Evolutionary conservation across 1,140 invertebrate genomes (phyloP).

Genomic region (Nilaparvata lugens): DNA sequence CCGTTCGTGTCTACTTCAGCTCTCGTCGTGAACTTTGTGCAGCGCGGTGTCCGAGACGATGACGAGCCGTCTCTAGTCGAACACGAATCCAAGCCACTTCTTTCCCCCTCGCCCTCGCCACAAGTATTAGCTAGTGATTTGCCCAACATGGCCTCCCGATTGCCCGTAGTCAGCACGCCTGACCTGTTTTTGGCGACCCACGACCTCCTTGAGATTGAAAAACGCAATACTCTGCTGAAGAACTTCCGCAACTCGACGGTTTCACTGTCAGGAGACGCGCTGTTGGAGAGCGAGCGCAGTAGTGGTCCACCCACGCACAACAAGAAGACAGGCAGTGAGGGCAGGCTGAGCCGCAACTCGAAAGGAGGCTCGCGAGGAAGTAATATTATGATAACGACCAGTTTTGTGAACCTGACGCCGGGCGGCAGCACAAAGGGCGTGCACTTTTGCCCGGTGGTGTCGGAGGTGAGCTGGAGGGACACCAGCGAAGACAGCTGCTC

Average conservation of each 20-base stretch:
- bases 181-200: conserved; percentile 41
- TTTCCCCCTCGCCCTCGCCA: conserved; percentile 32
- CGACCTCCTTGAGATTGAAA: conserved; percentile 31
- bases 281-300: background rate
- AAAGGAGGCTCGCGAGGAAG: conserved; percentile 23
- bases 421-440: conserved; percentile 39
- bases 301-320: conserved; percentile 14
- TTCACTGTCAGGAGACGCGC: conserved; percentile 19
- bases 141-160: conserved; percentile 24
- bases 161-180: conserved; percentile 47
- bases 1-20: conserved; percentile 13
- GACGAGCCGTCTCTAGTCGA: conserved; percentile 7
- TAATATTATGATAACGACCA: conserved; percentile 29
- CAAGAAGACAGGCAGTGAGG: conserved; percentile 20
- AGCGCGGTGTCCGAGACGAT: conserved; percentile 12
- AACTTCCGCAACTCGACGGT: conserved; percentile 18
- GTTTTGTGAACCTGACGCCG: conserved; percentile 31
- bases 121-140: too few species aligned
- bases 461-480: conserved; percentile 60
- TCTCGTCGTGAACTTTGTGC: conserved; percentile 13
- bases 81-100: background rate
- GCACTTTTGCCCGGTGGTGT: conserved; percentile 59
- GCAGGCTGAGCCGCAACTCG: conserved; percentile 18
- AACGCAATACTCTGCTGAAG: conserved; percentile 1
- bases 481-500: conserved; percentile 1